A percentile compares a stretch with the other conserved stretches of the same genome.
phyloP scores from a whole-genome alignment of 53 echinoderm and acorn worm genomes.

The Temnopleurus reevesii region DNA sequence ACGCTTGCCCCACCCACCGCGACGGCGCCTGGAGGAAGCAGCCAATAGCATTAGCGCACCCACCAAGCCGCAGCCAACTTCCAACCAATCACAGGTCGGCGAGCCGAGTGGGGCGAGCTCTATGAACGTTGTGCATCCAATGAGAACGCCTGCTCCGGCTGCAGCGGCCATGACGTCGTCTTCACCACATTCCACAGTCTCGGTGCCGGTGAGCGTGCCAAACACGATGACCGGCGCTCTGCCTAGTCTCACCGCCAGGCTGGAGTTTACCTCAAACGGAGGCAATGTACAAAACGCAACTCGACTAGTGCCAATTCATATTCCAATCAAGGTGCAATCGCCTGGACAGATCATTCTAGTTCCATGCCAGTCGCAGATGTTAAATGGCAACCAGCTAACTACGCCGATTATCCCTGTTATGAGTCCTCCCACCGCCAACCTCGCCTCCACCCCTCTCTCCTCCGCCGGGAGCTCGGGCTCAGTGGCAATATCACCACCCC shows the following conservation, averaged over 20 bases:
- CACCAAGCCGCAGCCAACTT: slow-evolving; percentile 13
- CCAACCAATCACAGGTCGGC: slow-evolving; percentile 44
- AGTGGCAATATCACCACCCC: slow-evolving; percentile 35
- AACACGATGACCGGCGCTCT: background rate
- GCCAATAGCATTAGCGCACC: slow-evolving; percentile 28
- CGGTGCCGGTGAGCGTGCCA: slow-evolving; percentile 21
- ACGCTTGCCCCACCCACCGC: background rate
- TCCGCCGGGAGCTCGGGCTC: slow-evolving; percentile 50
- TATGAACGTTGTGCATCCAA: slow-evolving; percentile 53
- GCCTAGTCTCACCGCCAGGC: slow-evolving; percentile 21
- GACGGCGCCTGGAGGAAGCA: slow-evolving; percentile 34
- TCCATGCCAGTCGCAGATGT: slow-evolving; percentile 48
- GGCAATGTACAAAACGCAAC: slow-evolving; percentile 8
- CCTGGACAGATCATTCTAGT: slow-evolving; percentile 45
- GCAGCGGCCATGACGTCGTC: slow-evolving; percentile 20
- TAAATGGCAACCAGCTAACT: slow-evolving; percentile 49
- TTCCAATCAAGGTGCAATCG: slow-evolving; percentile 55
- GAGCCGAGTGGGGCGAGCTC: background rate
- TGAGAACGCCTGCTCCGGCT: background rate
- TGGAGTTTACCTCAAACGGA: slow-evolving; percentile 26
- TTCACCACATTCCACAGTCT: slow-evolving; percentile 24
- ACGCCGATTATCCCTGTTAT: slow-evolving; percentile 38
- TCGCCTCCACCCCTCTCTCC: slow-evolving; percentile 24
- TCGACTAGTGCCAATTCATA: slow-evolving; percentile 45
- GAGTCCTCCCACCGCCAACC: slow-evolving; percentile 41